phyloP scores from a whole-genome alignment of 2,113 vertebrate species.

The Barbus barbus region DNA sequence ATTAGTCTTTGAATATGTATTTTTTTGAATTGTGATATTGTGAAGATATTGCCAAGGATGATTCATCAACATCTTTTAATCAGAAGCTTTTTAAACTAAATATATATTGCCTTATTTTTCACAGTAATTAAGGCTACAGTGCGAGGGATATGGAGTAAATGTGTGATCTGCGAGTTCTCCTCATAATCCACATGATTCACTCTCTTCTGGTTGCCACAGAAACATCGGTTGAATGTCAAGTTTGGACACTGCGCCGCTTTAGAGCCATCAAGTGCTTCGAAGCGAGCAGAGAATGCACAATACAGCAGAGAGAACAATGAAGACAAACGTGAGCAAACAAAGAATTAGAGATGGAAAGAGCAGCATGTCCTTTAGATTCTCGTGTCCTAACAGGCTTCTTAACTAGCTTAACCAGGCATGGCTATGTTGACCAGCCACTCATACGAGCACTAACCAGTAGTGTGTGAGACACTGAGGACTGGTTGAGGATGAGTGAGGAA shows the following conservation, averaged over 20 bases:
- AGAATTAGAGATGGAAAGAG: neutral
- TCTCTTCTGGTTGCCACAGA: slow-evolving; percentile 57
- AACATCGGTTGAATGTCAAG: slow-evolving; percentile 57
- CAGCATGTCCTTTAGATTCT: too few relatives aligned
- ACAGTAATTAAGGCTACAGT: too few relatives aligned
- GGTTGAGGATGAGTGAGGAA: too few relatives aligned
- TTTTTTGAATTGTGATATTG: too few relatives aligned
- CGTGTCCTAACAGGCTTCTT: too few relatives aligned
- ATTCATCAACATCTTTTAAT: neutral
- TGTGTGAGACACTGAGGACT: too few relatives aligned
- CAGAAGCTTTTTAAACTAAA: neutral
- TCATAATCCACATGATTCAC: slow-evolving; percentile 51
- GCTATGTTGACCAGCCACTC: too few relatives aligned
- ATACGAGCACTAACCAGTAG: neutral
- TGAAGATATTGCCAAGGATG: too few relatives aligned
- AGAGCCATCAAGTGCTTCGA: slow-evolving; percentile 16
- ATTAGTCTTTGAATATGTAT: too few relatives aligned
- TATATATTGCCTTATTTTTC: too few relatives aligned
- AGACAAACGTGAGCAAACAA: neutral
- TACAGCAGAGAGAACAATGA: neutral
- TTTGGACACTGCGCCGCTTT: slow-evolving; percentile 13
- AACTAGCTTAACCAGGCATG: neutral
- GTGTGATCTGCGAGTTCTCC: neutral
- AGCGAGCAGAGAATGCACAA: neutral
- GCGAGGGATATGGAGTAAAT: too few relatives aligned